These are phyloP conservation scores for Bhutanitis thaidina DNA, from an alignment of 2,888 invertebrate species.

Conservation along the genomic window DNA sequence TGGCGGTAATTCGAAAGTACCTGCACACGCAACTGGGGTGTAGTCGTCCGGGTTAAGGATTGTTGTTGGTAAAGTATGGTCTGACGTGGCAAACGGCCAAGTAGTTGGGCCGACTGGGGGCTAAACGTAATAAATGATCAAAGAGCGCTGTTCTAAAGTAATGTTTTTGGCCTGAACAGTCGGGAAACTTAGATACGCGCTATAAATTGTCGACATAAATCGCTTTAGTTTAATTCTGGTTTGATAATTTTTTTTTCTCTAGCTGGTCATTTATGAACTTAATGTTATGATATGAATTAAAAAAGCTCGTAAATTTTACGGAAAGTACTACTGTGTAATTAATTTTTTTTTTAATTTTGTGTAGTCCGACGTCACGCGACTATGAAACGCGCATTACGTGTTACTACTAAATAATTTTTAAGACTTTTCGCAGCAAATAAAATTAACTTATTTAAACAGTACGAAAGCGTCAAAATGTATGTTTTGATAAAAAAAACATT, in stretches of 20 bases:
- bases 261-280: too few relatives aligned
- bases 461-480: too few relatives aligned
- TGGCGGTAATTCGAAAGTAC: too few relatives aligned
- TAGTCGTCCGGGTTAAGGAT: not conserved
- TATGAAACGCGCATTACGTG: too few relatives aligned
- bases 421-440: too few relatives aligned
- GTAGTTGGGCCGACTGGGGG: not conserved
- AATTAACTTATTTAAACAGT: too few relatives aligned
- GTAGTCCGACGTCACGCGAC: not conserved
- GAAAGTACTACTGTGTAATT: too few relatives aligned
- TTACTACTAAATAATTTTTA: too few relatives aligned
- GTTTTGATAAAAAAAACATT: too few relatives aligned
- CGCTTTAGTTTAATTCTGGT: not conserved
- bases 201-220: not conserved
- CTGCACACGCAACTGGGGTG: not conserved
- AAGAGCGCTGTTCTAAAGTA: not conserved
- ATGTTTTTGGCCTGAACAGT: not conserved
- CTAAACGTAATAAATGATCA: slow-evolving; percentile 6
- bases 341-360: not conserved
- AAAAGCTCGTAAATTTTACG: too few relatives aligned
- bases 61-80: slow-evolving; percentile 1
- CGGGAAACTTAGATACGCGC: not conserved
- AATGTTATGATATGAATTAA: too few relatives aligned
- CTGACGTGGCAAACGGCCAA: slow-evolving; percentile 10
- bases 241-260: not conserved